Percentiles rank a stretch among this genome's conserved stretches.
Evolutionary conservation across 1,140 invertebrate genomes (phyloP).

Genomic region (Lysiphlebus fabarum): DNA sequence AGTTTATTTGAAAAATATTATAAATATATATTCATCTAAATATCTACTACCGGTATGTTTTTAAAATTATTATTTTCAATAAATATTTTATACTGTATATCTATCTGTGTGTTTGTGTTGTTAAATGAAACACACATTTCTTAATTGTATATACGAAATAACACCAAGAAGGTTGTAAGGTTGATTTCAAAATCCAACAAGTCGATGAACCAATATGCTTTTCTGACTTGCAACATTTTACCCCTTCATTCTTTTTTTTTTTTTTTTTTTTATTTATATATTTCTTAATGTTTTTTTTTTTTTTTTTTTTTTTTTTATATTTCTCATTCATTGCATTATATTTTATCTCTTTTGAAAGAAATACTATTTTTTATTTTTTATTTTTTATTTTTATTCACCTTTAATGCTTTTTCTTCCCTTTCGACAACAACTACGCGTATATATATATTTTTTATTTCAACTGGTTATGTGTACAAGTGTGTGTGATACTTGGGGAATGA

Average conservation of each 20-base stretch:
- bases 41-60: no score
- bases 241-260: constrained; percentile 21
- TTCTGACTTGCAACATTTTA: constrained; percentile 45
- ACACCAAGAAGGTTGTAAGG: constrained; percentile 1
- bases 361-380: constrained; percentile 3
- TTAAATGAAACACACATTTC: constrained; percentile 40
- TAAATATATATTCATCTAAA: no score
- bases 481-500: no score
- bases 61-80: no score
- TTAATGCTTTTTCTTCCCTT: no score
- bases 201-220: constrained; percentile 54
- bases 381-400: constrained; percentile 21
- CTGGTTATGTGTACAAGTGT: no score
- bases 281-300: constrained; percentile 17
- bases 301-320: constrained; percentile 18
- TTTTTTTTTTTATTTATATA: constrained; percentile 8
- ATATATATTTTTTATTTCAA: no score
- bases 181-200: constrained; percentile 45
- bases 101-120: not conserved
- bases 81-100: no score
- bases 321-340: constrained; percentile 12
- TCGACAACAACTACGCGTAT: not conserved
- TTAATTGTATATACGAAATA: constrained; percentile 44
- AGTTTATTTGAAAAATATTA: no score
- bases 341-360: constrained; percentile 1